These are phyloP conservation scores for Ashinkailepas kermadecensis DNA, from an alignment of 2,888 invertebrate species.

Conservation along the genomic window DNA sequence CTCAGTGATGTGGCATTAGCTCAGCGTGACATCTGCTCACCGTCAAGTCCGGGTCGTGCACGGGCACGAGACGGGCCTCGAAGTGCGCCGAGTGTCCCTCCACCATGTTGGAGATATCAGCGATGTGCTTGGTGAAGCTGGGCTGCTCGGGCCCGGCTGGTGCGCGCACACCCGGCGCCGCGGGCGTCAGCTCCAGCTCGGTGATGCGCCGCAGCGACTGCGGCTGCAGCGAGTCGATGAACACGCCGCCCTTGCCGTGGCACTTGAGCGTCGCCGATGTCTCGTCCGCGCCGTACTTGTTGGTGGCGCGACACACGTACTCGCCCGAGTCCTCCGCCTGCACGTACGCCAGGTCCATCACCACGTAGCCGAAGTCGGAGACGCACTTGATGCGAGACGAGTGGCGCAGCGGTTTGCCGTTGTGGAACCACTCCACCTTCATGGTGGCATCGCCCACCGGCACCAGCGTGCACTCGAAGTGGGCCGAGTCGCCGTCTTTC, in stretches of 20 bases:
- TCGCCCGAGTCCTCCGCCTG: slow-evolving; percentile 89
- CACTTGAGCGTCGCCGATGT: slow-evolving; percentile 75
- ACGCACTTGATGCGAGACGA: slow-evolving; percentile 86
- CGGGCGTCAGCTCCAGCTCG: slow-evolving; percentile 58
- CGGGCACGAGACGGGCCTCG: slow-evolving; percentile 82
- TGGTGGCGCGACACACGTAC: slow-evolving; percentile 84
- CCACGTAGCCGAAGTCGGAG: slow-evolving; percentile 90
- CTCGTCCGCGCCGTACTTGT: slow-evolving; percentile 76
- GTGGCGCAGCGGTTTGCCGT: slow-evolving; percentile 79
- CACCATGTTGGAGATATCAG: slow-evolving; percentile 71
- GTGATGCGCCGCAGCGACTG: slow-evolving; percentile 80
- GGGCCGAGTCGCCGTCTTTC: slow-evolving; percentile 87
- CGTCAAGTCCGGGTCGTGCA: slow-evolving; percentile 86
- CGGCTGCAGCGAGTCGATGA: slow-evolving; percentile 80
- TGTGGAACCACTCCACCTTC: slow-evolving; percentile 94
- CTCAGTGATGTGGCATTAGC: neutral
- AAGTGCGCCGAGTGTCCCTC: slow-evolving; percentile 89
- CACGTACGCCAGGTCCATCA: slow-evolving; percentile 87
- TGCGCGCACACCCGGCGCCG: slow-evolving; percentile 47
- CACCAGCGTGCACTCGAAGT: slow-evolving; percentile 88
- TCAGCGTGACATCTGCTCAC: neutral
- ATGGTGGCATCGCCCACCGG: slow-evolving; percentile 91
- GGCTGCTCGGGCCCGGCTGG: slow-evolving; percentile 61
- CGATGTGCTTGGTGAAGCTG: slow-evolving; percentile 79
- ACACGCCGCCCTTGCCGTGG: slow-evolving; percentile 75